phyloP scores from a whole-genome alignment of 2,797 vertebrate species.

The Sebastiscus tertius region DNA sequence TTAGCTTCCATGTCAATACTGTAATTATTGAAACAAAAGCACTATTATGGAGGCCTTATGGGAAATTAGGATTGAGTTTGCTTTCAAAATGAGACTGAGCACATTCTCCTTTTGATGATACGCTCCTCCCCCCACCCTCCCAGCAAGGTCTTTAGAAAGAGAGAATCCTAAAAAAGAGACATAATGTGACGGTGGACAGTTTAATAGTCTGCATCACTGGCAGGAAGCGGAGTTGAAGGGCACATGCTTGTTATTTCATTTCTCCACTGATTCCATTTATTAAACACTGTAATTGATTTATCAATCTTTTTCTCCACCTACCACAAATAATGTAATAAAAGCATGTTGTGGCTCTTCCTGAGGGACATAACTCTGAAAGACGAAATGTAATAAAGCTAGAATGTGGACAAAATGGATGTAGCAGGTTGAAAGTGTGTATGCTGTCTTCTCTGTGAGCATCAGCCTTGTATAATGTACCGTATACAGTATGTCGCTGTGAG shows the following conservation, averaged over 20 bases:
- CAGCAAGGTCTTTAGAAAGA: conserved; percentile 21
- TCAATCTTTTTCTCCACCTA: conserved; percentile 30
- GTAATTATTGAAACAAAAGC: conserved; percentile 61
- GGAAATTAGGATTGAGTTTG: conserved; percentile 42
- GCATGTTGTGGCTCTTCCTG: conserved; percentile 6
- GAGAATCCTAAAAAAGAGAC: conserved; percentile 9
- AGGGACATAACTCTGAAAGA: conserved; percentile 16
- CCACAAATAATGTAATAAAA: conserved; percentile 48
- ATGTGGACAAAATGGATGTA: conserved; percentile 1
- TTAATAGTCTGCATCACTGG: conserved; percentile 20
- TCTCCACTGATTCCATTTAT: conserved; percentile 15
- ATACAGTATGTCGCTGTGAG: background rate
- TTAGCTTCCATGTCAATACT: conserved; percentile 55
- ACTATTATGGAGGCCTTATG: conserved; percentile 30
- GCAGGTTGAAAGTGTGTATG: background rate
- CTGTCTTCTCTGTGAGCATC: background rate
- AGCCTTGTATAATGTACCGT: background rate
- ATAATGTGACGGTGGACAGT: conserved; percentile 24
- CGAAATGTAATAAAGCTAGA: conserved; percentile 11
- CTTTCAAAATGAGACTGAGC: conserved; percentile 41
- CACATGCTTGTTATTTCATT: conserved; percentile 24
- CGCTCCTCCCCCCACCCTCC: background rate
- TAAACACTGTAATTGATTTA: conserved; percentile 34
- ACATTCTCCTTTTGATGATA: conserved; percentile 18
- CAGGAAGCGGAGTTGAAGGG: conserved; percentile 28